These are phyloP conservation scores for Ellobius talpinus DNA, from an alignment of 2,113 vertebrate genomes.

Conservation along the genomic window DNA sequence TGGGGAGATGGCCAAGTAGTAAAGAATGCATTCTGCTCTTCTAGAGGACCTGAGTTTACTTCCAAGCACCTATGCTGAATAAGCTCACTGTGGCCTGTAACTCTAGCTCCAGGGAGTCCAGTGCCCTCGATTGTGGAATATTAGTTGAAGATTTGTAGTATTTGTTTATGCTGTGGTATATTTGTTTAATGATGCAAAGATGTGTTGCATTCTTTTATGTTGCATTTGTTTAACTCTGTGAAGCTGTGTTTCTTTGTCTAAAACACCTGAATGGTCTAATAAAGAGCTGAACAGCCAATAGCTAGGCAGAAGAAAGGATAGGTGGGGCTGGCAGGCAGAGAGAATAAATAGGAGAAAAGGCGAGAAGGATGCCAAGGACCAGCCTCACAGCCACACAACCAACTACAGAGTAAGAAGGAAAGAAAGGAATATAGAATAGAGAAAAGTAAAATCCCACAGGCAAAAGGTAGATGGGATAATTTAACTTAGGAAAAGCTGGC, in stretches of 20 bases:
- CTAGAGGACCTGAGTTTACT: neutral
- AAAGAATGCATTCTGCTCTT: neutral
- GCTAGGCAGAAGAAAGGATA: neutral
- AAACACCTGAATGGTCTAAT: neutral
- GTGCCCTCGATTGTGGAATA: neutral
- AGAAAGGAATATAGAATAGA: neutral
- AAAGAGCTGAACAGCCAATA: neutral
- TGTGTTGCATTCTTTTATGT: neutral
- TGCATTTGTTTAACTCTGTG: neutral
- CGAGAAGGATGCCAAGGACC: neutral
- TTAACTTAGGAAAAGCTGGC: neutral
- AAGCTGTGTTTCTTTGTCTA: neutral
- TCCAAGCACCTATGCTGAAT: neutral
- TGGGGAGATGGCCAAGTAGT: neutral
- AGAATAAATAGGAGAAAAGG: neutral
- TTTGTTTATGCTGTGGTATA: neutral
- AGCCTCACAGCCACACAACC: neutral
- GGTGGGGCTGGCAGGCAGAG: neutral
- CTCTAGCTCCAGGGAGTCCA: neutral
- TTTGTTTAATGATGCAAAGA: neutral
- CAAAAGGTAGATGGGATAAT: neutral
- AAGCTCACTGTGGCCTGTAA: neutral
- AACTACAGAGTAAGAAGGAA: neutral
- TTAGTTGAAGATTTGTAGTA: neutral
- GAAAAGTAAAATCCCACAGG: neutral